Percentiles rank a stretch among this genome's conserved stretches.
Conservation (phyloP, 2,113 vertebrate genomes). For the Pedetes capensis region DNA sequence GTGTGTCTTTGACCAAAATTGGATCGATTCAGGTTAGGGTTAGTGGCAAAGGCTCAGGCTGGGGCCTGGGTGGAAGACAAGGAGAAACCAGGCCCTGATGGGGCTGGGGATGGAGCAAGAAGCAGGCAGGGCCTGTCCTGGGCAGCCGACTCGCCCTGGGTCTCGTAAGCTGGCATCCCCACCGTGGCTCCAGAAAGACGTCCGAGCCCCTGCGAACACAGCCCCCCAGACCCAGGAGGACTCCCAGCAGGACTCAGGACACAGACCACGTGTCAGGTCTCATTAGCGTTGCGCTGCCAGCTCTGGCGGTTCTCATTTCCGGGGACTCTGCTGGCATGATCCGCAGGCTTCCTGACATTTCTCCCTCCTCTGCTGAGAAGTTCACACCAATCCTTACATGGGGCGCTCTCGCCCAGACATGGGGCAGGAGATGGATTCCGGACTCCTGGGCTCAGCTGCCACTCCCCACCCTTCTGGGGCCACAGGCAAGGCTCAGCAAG, state of each 20-base stretch:
- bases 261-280: fast-evolving
- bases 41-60: neutral
- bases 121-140: fast-evolving
- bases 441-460: slow-evolving; percentile 22
- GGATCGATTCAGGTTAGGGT: neutral
- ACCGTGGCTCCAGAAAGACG: neutral
- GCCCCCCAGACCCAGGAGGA: neutral
- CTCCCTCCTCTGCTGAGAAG: slow-evolving; percentile 60
- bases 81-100: neutral
- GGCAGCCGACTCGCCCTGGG: neutral
- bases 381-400: neutral
- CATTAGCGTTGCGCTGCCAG: neutral
- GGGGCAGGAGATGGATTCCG: neutral
- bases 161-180: neutral
- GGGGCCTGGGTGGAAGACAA: neutral
- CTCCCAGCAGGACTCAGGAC: neutral
- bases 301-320: slow-evolving; percentile 36
- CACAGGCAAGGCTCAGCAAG: neutral
- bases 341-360: slow-evolving; percentile 57
- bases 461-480: neutral
- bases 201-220: too few relatives aligned
- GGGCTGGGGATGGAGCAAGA: fast-evolving
- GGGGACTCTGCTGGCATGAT: neutral
- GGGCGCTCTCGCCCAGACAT: neutral
- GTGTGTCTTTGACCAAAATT: neutral